These are phyloP conservation scores for Phorcus lineatus DNA, from an alignment of 2,888 invertebrate species.

Conservation along the genomic window DNA sequence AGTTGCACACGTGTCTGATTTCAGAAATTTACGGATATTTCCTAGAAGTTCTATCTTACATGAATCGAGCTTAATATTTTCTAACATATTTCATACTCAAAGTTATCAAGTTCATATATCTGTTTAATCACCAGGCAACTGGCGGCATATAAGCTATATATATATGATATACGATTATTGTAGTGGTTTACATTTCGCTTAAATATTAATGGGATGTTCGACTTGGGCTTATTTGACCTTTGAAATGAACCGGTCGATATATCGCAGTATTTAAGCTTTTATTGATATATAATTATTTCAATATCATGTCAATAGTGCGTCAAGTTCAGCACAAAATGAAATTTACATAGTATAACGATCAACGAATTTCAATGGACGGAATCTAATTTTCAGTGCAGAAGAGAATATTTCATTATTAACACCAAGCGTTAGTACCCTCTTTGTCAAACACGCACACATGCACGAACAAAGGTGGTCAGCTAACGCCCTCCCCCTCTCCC, in stretches of 20 bases:
- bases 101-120: background rate
- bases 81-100: too few relatives aligned
- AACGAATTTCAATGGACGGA: too few relatives aligned
- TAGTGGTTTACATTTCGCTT: too few relatives aligned
- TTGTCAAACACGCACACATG: background rate
- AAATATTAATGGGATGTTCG: background rate
- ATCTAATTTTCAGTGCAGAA: too few relatives aligned
- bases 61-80: too few relatives aligned
- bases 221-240: background rate
- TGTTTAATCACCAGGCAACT: background rate
- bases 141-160: too few relatives aligned
- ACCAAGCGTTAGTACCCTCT: background rate
- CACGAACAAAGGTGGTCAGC: constrained; percentile 5
- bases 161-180: background rate
- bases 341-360: too few relatives aligned
- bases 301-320: background rate
- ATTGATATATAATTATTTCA: too few relatives aligned
- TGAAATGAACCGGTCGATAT: background rate
- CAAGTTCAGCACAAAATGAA: background rate
- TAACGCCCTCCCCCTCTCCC: background rate
- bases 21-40: too few relatives aligned
- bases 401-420: background rate
- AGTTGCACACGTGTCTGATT: too few relatives aligned
- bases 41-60: too few relatives aligned
- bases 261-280: too few relatives aligned